Evolutionary conservation across 2,888 invertebrate genomes (phyloP), one percentile per base, ranked within the genome.

Genomic region (Ethmia dodecea): DNA sequence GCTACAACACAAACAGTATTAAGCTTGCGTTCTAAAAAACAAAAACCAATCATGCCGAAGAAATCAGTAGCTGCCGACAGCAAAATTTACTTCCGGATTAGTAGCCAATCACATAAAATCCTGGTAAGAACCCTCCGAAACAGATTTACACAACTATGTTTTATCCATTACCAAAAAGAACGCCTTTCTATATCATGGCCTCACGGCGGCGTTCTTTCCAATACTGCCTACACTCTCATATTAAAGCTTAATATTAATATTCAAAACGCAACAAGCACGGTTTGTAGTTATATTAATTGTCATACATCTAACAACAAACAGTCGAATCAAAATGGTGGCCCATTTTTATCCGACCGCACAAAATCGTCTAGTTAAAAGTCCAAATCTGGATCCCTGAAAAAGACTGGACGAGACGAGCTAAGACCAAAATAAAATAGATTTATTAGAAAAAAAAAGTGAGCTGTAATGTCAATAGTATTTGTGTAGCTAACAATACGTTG

Each of bases 91-190:
- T 18, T 40, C 36, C 32, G 39, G 31, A 8, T 37, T 22, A 32
- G 28, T 37, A 26, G 33, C 30, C 41, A 45, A 47, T 49, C 60
- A 70, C 65, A 74, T 77, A 76, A 40, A 83, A 83, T 79, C 81
- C 76, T 79, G 80, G 81, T 76, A 69, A 78, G 73, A 65, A 47
- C 55, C 60, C 38, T 55, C 60, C 59, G 51, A 55, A 38, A 60
- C 59, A n/a, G n/a, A 55, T 59, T 60, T 65, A 60, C 56, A 36
- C 5, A 13, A 28, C 55, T 60, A 60, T 52, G n/a, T 59, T 54
- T 54, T 54, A 57, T 49, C 47, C 49, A 42, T 52, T 59, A 67
- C 60, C 35, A 54, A 60, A 60, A 52, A 60, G 46, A 45, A 52
- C 52, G 55, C 58, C 55, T 47, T 41, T 34, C 41, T 42, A 33